Evolutionary conservation across 2,888 invertebrate species (phyloP).

Genomic region (Clistopyga incitator): DNA sequence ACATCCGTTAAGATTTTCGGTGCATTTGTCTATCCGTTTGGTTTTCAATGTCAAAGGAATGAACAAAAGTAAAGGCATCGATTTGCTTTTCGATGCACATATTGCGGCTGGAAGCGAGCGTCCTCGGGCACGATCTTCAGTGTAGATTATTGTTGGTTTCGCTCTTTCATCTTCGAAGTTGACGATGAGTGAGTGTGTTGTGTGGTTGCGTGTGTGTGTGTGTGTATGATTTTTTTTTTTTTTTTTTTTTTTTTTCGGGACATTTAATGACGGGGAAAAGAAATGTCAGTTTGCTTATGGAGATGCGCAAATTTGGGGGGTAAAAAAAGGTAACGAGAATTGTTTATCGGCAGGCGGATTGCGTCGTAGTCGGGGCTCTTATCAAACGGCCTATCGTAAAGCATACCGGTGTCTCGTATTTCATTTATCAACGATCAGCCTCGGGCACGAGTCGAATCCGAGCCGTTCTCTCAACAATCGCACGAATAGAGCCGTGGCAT

Average conservation of each 20-base stretch:
- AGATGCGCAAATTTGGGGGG: background rate
- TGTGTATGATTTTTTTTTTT: background rate
- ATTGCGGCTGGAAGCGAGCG: conserved; percentile 54
- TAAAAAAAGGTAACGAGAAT: background rate
- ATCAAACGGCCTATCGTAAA: conserved; percentile 73
- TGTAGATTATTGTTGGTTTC: conserved; percentile 72
- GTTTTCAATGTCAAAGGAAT: conserved; percentile 71
- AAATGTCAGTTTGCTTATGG: background rate
- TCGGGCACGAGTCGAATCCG: conserved; percentile 77
- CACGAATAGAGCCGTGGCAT: conserved; percentile 20
- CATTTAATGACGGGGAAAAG: background rate
- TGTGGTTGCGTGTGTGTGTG: conserved; percentile 11
- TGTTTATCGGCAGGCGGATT: conserved; percentile 11
- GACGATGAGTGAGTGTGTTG: conserved; percentile 64
- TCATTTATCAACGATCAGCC: conserved; percentile 78
- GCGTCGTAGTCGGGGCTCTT: background rate
- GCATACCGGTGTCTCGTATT: conserved; percentile 79
- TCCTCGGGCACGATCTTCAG: conserved; percentile 73
- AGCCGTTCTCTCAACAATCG: conserved; percentile 65
- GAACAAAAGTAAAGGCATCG: conserved; percentile 47
- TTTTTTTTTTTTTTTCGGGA: background rate
- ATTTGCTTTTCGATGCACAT: conserved; percentile 32
- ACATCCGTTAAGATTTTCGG: conserved; percentile 67
- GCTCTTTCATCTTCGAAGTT: conserved; percentile 72
- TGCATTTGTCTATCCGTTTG: conserved; percentile 84